Evolutionary conservation across 2,888 invertebrate genomes (phyloP).

Genomic region (Deroplatys truncata): DNA sequence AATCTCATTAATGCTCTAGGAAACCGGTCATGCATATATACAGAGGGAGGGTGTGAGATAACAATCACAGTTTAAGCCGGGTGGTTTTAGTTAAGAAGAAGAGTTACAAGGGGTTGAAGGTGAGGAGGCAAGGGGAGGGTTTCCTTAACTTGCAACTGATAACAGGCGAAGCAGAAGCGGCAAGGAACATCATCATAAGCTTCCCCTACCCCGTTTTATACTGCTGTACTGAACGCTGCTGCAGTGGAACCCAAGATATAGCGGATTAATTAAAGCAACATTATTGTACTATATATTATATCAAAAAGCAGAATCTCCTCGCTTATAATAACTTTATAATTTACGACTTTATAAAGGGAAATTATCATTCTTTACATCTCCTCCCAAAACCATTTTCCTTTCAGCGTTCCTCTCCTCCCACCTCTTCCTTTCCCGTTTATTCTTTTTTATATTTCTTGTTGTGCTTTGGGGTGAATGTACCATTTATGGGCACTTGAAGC

Average conservation of each 20-base stretch:
- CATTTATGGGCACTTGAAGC: background rate
- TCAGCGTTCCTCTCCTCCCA: background rate
- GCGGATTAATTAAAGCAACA: slow-evolving; percentile 50
- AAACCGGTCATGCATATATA: slow-evolving; percentile 40
- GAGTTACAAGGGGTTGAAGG: slow-evolving; percentile 33
- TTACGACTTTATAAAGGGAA: slow-evolving; percentile 37
- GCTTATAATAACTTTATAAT: slow-evolving; percentile 53
- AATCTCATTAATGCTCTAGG: slow-evolving; percentile 31
- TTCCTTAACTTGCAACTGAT: slow-evolving; percentile 32
- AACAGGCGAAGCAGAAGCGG: slow-evolving; percentile 26
- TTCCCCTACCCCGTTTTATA: slow-evolving; percentile 6
- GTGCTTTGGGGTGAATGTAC: background rate
- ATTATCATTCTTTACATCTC: slow-evolving; percentile 20
- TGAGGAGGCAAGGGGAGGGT: slow-evolving; percentile 25
- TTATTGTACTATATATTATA: slow-evolving; percentile 40
- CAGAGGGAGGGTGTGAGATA: slow-evolving; percentile 36
- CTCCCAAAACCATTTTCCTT: slow-evolving; percentile 42
- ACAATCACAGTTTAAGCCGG: slow-evolving; percentile 17
- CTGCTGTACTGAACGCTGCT: slow-evolving; percentile 16
- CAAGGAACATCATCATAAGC: slow-evolving; percentile 27
- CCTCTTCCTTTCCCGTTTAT: background rate
- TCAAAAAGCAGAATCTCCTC: slow-evolving; percentile 47
- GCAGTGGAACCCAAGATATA: slow-evolving; percentile 40
- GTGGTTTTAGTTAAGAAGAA: slow-evolving; percentile 35
- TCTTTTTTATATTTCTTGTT: background rate